These are phyloP conservation scores for Drosophila grimshawi DNA, from an alignment of 1,140 invertebrate species.

Conservation along the genomic window DNA sequence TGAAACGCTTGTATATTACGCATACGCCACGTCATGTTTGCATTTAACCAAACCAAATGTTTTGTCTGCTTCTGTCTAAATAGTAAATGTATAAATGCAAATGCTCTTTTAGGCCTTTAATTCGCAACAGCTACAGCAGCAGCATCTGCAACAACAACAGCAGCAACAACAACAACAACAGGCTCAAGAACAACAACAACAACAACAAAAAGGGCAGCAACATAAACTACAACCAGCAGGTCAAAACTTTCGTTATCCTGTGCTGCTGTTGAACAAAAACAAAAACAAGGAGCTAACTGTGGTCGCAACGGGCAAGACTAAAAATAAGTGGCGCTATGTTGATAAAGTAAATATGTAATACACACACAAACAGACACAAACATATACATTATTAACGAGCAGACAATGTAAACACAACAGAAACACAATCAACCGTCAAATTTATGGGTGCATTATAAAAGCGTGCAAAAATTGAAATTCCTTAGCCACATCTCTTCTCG, in stretches of 20 bases:
- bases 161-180: conserved; percentile 52
- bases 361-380: conserved; percentile 32
- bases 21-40: conserved; percentile 41
- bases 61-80: conserved; percentile 9
- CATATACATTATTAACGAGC: conserved; percentile 17
- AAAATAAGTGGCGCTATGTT: conserved; percentile 84
- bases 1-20: conserved; percentile 38
- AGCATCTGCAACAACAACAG: conserved; percentile 35
- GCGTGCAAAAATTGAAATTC: conserved; percentile 21
- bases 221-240: conserved; percentile 50
- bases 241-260: conserved; percentile 81
- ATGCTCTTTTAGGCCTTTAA: conserved; percentile 77
- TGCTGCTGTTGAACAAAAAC: conserved; percentile 81
- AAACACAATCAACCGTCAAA: conserved; percentile 12
- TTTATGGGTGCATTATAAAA: conserved; percentile 32
- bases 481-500: neutral
- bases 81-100: conserved; percentile 48
- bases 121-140: conserved; percentile 54
- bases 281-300: conserved; percentile 83
- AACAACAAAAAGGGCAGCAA: conserved; percentile 28
- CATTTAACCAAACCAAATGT: conserved; percentile 10
- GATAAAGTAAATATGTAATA: conserved; percentile 83
- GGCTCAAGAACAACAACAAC: conserved; percentile 36
- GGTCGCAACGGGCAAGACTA: conserved; percentile 81
- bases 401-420: conserved; percentile 35